These are phyloP conservation scores for Okapia johnstoni DNA, from an alignment of 2,113 vertebrate genomes.

Conservation along the genomic window DNA sequence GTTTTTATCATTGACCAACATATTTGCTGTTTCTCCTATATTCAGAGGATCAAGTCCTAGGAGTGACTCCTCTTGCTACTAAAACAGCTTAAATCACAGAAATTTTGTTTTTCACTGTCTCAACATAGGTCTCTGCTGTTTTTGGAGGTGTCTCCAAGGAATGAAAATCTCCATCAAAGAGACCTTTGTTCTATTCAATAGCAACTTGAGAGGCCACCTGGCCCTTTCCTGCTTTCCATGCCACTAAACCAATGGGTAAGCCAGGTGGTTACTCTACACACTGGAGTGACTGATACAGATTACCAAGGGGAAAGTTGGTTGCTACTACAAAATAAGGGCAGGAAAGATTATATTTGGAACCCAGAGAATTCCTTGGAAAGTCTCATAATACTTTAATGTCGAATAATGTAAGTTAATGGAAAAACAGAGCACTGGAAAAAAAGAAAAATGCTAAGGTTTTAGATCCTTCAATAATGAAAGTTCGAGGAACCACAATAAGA, in stretches of 20 bases:
- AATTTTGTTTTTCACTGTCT: neutral
- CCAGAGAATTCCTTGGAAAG: neutral
- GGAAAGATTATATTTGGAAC: neutral
- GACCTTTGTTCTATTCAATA: neutral
- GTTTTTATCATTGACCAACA: neutral
- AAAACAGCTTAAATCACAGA: neutral
- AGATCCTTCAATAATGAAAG: neutral
- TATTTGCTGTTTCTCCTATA: neutral
- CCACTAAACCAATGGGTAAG: neutral
- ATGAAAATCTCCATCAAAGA: neutral
- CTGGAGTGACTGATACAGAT: neutral
- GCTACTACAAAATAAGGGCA: neutral
- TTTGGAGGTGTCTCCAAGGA: neutral
- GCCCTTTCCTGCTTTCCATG: neutral
- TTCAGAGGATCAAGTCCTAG: neutral
- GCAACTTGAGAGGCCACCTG: neutral
- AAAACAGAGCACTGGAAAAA: neutral
- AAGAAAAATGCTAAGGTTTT: neutral
- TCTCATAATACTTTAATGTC: neutral
- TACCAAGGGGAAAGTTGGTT: neutral
- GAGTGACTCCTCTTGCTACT: neutral
- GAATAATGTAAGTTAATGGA: neutral
- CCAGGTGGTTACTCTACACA: neutral
- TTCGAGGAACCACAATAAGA: neutral
- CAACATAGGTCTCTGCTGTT: neutral